Evolutionary conservation across 2,888 invertebrate genomes (phyloP), one percentile per base, ranked within the genome.

Genomic region (Tupiocoris notatus): DNA sequence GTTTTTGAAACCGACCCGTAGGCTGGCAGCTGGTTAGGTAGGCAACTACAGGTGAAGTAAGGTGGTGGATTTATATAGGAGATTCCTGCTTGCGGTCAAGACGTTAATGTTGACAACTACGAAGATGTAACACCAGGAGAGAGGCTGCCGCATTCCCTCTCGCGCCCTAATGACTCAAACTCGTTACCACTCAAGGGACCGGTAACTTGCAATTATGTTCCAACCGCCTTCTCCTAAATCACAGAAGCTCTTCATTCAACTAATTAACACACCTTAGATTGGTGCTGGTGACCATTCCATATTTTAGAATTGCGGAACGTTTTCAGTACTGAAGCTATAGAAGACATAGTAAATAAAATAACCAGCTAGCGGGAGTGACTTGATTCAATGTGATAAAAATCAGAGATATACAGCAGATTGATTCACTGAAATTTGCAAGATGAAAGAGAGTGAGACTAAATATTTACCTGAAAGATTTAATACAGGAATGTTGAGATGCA

Each of bases 101-200:
- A 22, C 22, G 22, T 64, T 64, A 64, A 64, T 23, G 64, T 64
- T 23, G 24, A 64, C 64, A 23, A 23, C 22, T 64, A 64, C 64
- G 22, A 64, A 64, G 64, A 64, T 64, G 3, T 64, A 64, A 64
- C 64, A 23, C 64, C 64, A 16, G 39, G 39, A 39, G 39, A 39
- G 39, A 39, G 39, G 39, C 39, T 39, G 39, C 39, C 12, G 39
- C 39, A 39, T 39, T 39, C 39, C 39, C 39, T 39, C 39, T 39
- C 39, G 39, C 39, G 39, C 39, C 39, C 39, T 39, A 39, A 39
- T 39, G 39, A 39, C 39, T 39, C 39, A 39, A 39, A 39, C 39
- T 39, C 39, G 39, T 39, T 39, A 39, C 39, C 39, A 39, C 39
- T 39, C n/a, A n/a, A 39, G 39, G 6, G 39, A 12, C 39, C 39